phyloP scores from a whole-genome alignment of 2,797 vertebrate species.

The Uromys caudimaculatus region DNA sequence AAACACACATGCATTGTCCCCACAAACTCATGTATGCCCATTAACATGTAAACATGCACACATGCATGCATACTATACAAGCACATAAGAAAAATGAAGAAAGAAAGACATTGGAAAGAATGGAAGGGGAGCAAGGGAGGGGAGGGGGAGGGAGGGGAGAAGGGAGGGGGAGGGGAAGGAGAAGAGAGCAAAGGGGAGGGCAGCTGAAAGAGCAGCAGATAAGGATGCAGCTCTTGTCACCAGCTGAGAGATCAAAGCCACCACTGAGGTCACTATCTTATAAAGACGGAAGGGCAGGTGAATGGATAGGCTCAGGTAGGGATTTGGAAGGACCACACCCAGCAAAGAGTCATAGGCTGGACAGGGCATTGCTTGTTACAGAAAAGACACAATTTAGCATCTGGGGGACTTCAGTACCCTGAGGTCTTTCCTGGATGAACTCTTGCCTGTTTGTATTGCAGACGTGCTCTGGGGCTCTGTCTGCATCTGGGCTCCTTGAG shows the following conservation, averaged over 20 bases:
- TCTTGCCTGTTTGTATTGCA: not conserved
- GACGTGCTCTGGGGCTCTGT: fast-evolving
- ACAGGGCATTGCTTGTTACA: fast-evolving
- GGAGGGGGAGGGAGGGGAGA: fast-evolving
- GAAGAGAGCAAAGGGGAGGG: fast-evolving
- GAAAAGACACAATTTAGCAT: not conserved
- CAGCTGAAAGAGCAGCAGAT: not conserved
- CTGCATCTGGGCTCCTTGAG: not conserved
- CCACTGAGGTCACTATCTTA: too few relatives aligned
- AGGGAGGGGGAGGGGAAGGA: not conserved
- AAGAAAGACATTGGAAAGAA: not conserved
- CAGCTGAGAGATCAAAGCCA: too few relatives aligned
- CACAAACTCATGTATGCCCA: not conserved
- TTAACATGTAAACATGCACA: not conserved
- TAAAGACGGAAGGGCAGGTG: too few relatives aligned
- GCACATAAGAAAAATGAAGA: not conserved
- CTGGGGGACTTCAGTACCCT: not conserved
- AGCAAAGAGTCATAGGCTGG: not conserved
- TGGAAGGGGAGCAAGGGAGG: not conserved
- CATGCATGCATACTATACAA: not conserved
- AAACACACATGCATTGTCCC: not conserved
- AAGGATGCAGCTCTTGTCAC: not conserved
- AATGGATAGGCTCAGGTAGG: fast-evolving
- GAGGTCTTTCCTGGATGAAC: not conserved
- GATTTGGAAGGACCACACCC: not conserved